phyloP scores from a whole-genome alignment of 2,113 vertebrate genomes.

The Alces alces region DNA sequence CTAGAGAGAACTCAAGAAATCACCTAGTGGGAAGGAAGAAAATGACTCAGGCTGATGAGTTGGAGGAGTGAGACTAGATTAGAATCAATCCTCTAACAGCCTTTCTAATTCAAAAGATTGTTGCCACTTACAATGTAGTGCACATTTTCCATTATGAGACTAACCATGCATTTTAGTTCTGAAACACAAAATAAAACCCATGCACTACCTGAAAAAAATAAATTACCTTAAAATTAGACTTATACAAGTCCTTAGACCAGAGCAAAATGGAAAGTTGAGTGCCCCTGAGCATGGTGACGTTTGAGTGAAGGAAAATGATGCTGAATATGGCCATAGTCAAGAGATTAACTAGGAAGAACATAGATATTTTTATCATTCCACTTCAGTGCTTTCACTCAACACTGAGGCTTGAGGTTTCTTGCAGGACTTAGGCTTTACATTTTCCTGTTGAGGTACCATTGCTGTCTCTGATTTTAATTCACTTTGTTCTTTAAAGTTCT shows the following conservation, averaged over 20 bases:
- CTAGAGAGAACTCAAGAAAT: not conserved
- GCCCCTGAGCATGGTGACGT: no score
- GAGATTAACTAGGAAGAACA: not conserved
- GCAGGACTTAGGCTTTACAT: not conserved
- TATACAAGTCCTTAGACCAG: not conserved
- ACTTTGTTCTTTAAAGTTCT: not conserved
- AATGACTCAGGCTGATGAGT: not conserved
- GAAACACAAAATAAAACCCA: not conserved
- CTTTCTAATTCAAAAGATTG: not conserved
- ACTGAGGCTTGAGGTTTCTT: no score
- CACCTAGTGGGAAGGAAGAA: not conserved
- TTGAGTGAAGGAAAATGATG: not conserved
- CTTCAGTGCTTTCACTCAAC: not conserved
- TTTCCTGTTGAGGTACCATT: not conserved
- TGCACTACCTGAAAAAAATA: not conserved
- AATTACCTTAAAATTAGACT: not conserved
- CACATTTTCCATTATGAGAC: not conserved
- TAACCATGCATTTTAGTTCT: not conserved
- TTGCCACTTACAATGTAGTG: not conserved
- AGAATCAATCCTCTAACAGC: no score
- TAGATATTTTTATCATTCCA: fast-evolving
- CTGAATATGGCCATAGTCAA: not conserved
- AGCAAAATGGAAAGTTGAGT: not conserved
- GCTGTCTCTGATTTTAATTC: not conserved
- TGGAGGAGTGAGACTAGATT: no score